Base-by-base conservation (phyloP, 1,140 invertebrate genomes). In the Aradophagus sp. region DNA sequence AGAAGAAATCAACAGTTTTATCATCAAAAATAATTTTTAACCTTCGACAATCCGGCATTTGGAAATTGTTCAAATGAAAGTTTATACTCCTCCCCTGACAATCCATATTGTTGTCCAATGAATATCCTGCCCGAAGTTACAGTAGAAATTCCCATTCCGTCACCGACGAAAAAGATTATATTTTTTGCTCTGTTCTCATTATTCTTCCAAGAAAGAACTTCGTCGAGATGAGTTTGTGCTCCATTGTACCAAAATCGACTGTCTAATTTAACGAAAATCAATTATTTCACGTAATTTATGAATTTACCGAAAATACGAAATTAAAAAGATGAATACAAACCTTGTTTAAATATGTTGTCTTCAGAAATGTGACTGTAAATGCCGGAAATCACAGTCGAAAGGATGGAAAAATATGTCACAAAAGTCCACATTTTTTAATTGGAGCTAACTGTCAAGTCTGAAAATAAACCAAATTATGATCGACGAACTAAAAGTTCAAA, bases 131-230 rank as follows among this genome's bases (percentile, higher is more conserved):
- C 88, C 0, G 91, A 87, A 1, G 91, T 91, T 19, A 91, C 79
- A 0, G 90, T 91, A 0, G 89, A 83, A 5, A 92, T 75, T 8
- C 91, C 90, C 91, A 93, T 92, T 0, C 92, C 91, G 74, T 93
- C 91, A 0, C 91, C 91, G 20, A 93, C 80, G 67, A 92, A 93
- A 6, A 92, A 70, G 42, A 92, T 90, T 1, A 91, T 86, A 74
- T 92, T 93, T 77, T 90, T 91, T 0, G 91, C 91, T 1, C 62
- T 77, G 6, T 78, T 81, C 10, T 79, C 79, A 16, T 86, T 87
- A 5, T 81, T 77, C 50, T 79, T 73, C n/a, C 66, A 20, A 4
- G 62, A 41, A 1, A 85, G 34, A 19, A 80, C 72, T 20, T 74
- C 68, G 12, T 73, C 58, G 0, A 85, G 63, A 68, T 78, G 73